phyloP scores from a whole-genome alignment of 2,888 invertebrate genomes.

The Stenodera caucasica region DNA sequence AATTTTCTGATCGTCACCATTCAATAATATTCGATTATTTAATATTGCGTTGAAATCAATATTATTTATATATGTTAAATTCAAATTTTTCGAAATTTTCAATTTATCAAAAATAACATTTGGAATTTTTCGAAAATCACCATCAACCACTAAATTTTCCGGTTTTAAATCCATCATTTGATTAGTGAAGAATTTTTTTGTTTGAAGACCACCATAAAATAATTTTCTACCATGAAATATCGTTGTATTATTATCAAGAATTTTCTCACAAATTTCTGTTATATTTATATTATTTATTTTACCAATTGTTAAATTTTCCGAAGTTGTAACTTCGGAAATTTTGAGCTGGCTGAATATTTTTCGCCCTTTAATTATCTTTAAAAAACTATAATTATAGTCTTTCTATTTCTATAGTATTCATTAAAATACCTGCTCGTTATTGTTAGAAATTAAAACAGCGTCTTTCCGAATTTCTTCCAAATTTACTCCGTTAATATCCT shows the following conservation, averaged over 20 bases:
- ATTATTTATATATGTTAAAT: conserved; percentile 42
- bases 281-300: conserved; percentile 42
- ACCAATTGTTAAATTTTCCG: conserved; percentile 34
- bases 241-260: conserved; percentile 34
- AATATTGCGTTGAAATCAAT: conserved; percentile 43
- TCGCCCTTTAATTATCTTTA: conserved; percentile 42
- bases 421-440: conserved; percentile 41
- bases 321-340: conserved; percentile 23
- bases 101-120: conserved; percentile 43
- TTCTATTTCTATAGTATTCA: neutral
- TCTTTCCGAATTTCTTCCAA: conserved; percentile 46
- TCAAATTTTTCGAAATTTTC: conserved; percentile 40
- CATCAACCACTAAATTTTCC: conserved; percentile 44
- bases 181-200: conserved; percentile 34
- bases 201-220: conserved; percentile 47
- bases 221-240: conserved; percentile 45
- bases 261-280: conserved; percentile 35
- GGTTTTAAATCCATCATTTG: conserved; percentile 39
- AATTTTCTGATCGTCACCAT: conserved; percentile 39
- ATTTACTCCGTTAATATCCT: conserved; percentile 45
- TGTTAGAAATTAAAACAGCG: conserved; percentile 41
- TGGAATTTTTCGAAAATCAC: conserved; percentile 37
- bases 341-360: conserved; percentile 40
- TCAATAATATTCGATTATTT: conserved; percentile 40
- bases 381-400: conserved; percentile 14